Base-by-base conservation (phyloP, 2,797 vertebrate species). In the Myotis daubentonii region DNA sequence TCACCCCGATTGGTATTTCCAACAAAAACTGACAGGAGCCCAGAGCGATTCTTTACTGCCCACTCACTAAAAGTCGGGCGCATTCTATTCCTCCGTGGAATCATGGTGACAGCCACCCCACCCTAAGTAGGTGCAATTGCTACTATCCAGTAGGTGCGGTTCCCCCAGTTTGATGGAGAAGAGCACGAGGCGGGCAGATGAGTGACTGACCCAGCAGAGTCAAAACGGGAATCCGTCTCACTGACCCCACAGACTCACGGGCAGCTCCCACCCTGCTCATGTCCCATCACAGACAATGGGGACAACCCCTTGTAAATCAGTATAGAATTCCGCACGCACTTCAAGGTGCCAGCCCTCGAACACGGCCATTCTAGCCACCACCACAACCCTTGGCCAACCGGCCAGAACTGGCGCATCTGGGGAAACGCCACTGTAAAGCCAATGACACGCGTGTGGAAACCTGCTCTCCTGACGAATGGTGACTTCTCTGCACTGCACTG, bases 211-310 rank as follows among this genome's bases (percentile, higher is more conserved):
- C 8, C 55, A 12, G 44, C 4, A 23, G 23, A 36, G 22, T 10
- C 4, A 30, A 36, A 28, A 85, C 11, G 49, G 60, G 74, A 74
- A 47, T 47, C 30, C 49, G 87, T 20, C 22, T 3, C 16, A 44
- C 25, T 38, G 41, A 49, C 55, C 70, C 49, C 22, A 49, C 47
- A 74, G 70, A 23, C 10, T 68, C 17, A 30, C 36, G 2, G 11
- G 38, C 25, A 60, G 30, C 65, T 44, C 66, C 94, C 81, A 75
- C 88, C 96, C 91, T 95, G 93, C 95, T 96, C 89, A 94, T 93
- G 92, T 95, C 94, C 96, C 96, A 96, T 20, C 53, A 8, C 53
- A 3, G 8, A 20, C 53, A 5, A 5, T 49, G 7, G 20, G 19
- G 20, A 20, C 20, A 3, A 1, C 30, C 94, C 89, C 89, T 87